phyloP scores from a whole-genome alignment of 2,797 vertebrate genomes.

The Caiman crocodilus region DNA sequence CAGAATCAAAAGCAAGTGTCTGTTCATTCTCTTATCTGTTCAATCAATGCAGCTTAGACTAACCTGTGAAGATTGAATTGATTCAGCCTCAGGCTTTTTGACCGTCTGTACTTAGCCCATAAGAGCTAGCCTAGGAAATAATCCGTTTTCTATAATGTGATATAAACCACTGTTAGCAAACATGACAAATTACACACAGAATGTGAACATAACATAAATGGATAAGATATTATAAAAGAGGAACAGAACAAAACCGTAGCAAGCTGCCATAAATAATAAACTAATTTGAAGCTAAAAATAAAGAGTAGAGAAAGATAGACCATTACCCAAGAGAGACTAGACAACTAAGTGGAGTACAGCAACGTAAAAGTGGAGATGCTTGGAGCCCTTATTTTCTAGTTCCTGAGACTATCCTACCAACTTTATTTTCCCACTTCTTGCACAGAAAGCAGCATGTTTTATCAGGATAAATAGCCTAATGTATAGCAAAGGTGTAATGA shows the following conservation, averaged over 20 bases:
- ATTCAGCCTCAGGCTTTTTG: no score
- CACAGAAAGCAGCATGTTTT: not conserved
- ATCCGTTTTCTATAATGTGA: not conserved
- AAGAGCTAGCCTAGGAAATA: not conserved
- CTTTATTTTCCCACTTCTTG: not conserved
- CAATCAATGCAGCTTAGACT: no score
- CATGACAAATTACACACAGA: not conserved
- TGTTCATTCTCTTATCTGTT: no score
- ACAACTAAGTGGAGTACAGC: not conserved
- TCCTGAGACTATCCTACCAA: not conserved
- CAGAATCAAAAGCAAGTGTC: no score
- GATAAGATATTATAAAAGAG: not conserved
- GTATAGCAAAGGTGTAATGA: not conserved
- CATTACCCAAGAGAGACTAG: not conserved
- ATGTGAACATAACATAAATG: not conserved
- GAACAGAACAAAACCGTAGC: not conserved
- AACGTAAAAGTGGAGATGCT: not conserved
- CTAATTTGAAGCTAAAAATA: not conserved
- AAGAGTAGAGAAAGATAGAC: not conserved
- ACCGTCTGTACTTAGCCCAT: no score
- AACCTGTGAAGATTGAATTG: no score
- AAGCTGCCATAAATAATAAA: not conserved
- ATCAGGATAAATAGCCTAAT: not conserved
- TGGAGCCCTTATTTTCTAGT: not conserved
- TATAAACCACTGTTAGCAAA: not conserved